These are phyloP conservation scores for Meloe dianella DNA, from an alignment of 2,888 invertebrate genomes.

Conservation along the genomic window DNA sequence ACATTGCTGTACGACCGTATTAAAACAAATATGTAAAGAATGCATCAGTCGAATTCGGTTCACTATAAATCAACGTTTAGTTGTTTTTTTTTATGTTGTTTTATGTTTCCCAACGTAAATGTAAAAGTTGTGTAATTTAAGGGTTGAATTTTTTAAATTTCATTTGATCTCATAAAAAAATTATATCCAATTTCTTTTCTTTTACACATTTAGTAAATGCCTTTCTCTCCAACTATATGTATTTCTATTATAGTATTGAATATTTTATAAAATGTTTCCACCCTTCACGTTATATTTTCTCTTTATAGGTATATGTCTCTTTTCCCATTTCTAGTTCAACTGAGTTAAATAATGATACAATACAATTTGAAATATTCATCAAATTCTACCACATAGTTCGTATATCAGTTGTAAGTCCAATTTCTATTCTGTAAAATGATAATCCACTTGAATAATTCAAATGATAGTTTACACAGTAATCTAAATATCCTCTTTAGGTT, in stretches of 20 bases:
- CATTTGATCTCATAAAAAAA: not conserved
- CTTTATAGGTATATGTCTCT: not conserved
- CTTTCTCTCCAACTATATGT: not conserved
- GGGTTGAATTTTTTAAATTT: not conserved
- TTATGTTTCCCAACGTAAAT: not conserved
- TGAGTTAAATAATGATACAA: not conserved
- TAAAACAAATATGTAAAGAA: too few species aligned
- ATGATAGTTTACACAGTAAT: constrained; percentile 5
- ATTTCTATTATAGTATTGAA: not conserved
- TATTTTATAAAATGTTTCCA: not conserved
- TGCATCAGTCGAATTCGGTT: not conserved
- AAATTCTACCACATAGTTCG: not conserved
- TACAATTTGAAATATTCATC: constrained; percentile 4
- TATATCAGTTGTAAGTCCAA: constrained; percentile 3
- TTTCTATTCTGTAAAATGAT: constrained; percentile 8
- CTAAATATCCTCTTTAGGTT: constrained; percentile 1
- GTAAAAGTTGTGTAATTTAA: not conserved
- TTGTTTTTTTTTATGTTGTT: too few species aligned
- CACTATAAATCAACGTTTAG: too few species aligned
- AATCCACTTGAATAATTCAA: constrained; percentile 3
- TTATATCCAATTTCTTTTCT: not conserved
- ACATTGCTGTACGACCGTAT: too few species aligned
- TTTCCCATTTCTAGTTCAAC: not conserved
- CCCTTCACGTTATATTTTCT: not conserved
- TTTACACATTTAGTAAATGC: not conserved